phyloP scores from a whole-genome alignment of 2,888 invertebrate genomes.

The Palloptera scutellata region DNA sequence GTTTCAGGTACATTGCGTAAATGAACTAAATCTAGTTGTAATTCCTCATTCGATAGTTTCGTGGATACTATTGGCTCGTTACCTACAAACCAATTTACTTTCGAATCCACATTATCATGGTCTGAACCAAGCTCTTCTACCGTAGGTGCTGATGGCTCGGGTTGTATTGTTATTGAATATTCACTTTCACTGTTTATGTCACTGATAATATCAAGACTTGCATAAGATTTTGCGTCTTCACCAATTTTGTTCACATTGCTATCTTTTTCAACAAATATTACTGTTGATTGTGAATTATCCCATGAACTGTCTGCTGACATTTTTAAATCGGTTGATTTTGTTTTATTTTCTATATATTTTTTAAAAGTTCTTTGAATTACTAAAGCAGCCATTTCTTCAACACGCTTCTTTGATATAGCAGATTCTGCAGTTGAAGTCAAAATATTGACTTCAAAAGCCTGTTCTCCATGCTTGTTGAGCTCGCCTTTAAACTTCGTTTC shows the following conservation, averaged over 20 bases:
- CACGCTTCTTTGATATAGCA: background rate
- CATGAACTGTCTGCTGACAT: constrained; percentile 7
- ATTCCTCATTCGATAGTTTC: background rate
- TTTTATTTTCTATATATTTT: constrained; percentile 30
- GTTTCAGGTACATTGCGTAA: background rate
- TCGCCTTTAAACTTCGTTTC: constrained; percentile 10
- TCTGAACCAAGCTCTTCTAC: background rate
- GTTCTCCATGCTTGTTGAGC: no score
- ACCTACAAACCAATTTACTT: constrained; percentile 44
- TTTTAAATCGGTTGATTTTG: background rate
- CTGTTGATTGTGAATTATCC: constrained; percentile 17
- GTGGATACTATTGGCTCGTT: constrained; percentile 41
- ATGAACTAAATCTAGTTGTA: no score
- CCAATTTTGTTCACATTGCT: no score
- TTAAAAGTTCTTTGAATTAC: constrained; percentile 32
- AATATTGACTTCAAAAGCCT: no score
- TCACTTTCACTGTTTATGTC: constrained; percentile 10
- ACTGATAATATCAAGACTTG: background rate
- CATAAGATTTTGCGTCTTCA: constrained; percentile 1
- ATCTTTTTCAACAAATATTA: constrained; percentile 10
- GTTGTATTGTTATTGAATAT: constrained; percentile 5
- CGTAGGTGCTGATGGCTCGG: constrained; percentile 9
- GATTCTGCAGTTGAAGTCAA: no score
- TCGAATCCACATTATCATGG: constrained; percentile 6
- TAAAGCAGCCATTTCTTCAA: constrained; percentile 3